Percentiles rank a stretch among this genome's conserved stretches.
These are phyloP conservation scores for Rhorus exstirpatorius DNA, from an alignment of 2,888 invertebrate genomes.

Conservation along the genomic window DNA sequence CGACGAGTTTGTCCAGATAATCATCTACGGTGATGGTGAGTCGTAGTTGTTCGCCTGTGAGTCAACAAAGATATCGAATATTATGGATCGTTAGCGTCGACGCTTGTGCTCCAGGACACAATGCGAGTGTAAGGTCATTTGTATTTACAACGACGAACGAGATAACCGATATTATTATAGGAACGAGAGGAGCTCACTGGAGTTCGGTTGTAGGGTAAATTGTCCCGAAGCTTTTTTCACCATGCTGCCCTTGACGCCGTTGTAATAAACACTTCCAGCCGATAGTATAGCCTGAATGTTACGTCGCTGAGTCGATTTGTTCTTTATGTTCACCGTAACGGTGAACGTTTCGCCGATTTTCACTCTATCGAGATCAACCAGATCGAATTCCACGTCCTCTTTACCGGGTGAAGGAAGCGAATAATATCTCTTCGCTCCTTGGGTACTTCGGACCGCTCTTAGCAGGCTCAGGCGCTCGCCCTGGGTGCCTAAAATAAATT, in stretches of 20 bases:
- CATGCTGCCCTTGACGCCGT: conserved; percentile 90
- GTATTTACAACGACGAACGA: background rate
- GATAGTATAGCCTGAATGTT: conserved; percentile 90
- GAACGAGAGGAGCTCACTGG: conserved; percentile 86
- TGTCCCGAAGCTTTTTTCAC: conserved; percentile 91
- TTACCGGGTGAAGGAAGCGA: conserved; percentile 87
- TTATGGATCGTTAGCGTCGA: background rate
- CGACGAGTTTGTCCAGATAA: conserved; percentile 92
- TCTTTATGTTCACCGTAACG: conserved; percentile 90
- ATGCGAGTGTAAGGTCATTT: conserved; percentile 4
- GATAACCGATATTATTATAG: background rate
- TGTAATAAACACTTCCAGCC: conserved; percentile 92
- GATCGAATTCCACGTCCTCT: conserved; percentile 89
- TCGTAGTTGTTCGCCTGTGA: conserved; percentile 87
- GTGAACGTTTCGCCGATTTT: conserved; percentile 91
- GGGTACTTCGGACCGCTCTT: conserved; percentile 91
- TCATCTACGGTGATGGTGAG: conserved; percentile 89
- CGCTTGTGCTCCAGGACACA: background rate
- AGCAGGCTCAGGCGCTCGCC: conserved; percentile 91
- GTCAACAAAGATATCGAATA: conserved; percentile 36
- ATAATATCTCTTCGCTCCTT: conserved; percentile 90
- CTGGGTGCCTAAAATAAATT: conserved; percentile 87
- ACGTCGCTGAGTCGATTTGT: conserved; percentile 88
- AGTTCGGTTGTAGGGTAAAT: conserved; percentile 89
- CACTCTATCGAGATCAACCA: conserved; percentile 90